Conservation (phyloP, 2,113 vertebrate genomes). For the Campylomormyrus numenius region DNA sequence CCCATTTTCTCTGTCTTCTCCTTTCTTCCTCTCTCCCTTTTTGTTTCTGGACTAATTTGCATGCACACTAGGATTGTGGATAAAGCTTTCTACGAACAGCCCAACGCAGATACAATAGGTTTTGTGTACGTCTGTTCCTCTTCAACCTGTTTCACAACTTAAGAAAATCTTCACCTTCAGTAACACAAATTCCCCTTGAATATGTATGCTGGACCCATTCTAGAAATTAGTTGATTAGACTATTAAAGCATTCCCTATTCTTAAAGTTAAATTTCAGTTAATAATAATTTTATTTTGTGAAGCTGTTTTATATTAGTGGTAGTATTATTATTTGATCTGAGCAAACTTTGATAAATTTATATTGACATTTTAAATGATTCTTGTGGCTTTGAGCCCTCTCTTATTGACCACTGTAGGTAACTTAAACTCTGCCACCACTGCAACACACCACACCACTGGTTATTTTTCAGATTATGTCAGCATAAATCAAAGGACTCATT, state of each 20-base stretch:
- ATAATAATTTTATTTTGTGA: neutral
- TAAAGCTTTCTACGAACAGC: conserved; percentile 99
- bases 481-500: neutral
- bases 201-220: conserved; percentile 9
- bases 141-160: conserved; percentile 38
- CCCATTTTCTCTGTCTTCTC: conserved; percentile 62
- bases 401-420: neutral
- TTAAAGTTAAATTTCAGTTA: neutral
- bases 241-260: neutral
- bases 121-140: conserved; percentile 82
- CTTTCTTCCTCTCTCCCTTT: conserved; percentile 48
- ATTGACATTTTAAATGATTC: neutral
- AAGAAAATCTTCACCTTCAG: conserved; percentile 21
- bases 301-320: neutral
- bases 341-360: neutral
- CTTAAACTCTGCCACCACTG: neutral
- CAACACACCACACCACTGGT: neutral
- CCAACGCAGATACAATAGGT: conserved; percentile 94
- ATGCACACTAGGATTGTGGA: conserved; percentile 86
- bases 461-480: neutral
- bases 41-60: conserved; percentile 53
- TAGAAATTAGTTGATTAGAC: neutral
- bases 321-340: neutral
- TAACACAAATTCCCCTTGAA: neutral
- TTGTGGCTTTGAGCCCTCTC: neutral